A percentile compares a stretch with the other conserved stretches of the same genome.
Evolutionary conservation across 2,797 vertebrate genomes (phyloP).

Genomic region (Coregonus ussuriensis): DNA sequence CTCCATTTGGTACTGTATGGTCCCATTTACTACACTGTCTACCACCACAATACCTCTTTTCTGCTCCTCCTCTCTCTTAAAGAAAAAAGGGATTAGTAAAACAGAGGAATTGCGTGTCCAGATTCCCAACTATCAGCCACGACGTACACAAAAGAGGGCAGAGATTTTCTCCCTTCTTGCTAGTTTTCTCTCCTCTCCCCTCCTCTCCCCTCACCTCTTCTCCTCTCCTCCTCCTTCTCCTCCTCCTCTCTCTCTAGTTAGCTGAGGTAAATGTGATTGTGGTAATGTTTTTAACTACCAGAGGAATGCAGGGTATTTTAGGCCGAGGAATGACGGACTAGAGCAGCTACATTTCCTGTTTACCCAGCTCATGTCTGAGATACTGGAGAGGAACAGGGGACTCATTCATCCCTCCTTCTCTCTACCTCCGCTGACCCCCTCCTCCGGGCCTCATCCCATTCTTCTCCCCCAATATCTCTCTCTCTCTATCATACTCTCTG

Average conservation of each 20-base stretch:
- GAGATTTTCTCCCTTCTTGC: conserved; percentile 58
- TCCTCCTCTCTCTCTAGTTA: conserved; percentile 8
- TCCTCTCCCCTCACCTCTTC: not conserved
- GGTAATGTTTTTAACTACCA: conserved; percentile 9
- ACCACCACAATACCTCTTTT: conserved; percentile 94
- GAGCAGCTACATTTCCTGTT: conserved; percentile 90
- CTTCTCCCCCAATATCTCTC: conserved; percentile 12
- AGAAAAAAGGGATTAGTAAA: conserved; percentile 95
- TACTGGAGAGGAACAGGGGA: conserved; percentile 86
- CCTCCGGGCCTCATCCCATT: conserved; percentile 47
- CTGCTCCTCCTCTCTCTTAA: conserved; percentile 83
- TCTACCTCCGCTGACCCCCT: conserved; percentile 62
- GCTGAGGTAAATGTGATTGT: conserved; percentile 16
- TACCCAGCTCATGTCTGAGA: conserved; percentile 87
- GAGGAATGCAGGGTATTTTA: conserved; percentile 43
- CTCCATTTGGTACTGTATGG: conserved; percentile 99
- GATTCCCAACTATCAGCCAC: conserved; percentile 92
- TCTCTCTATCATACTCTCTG: conserved; percentile 27
- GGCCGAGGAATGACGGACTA: conserved; percentile 27
- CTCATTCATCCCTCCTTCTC: conserved; percentile 79
- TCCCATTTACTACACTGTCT: conserved; percentile 95
- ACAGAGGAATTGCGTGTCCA: conserved; percentile 91
- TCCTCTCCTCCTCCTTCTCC: conserved; percentile 3
- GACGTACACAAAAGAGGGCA: conserved; percentile 76
- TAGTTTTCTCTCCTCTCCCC: conserved; percentile 17